These are phyloP conservation scores for Helarctos malayanus DNA, from an alignment of 2,797 vertebrate species.

Conservation along the genomic window DNA sequence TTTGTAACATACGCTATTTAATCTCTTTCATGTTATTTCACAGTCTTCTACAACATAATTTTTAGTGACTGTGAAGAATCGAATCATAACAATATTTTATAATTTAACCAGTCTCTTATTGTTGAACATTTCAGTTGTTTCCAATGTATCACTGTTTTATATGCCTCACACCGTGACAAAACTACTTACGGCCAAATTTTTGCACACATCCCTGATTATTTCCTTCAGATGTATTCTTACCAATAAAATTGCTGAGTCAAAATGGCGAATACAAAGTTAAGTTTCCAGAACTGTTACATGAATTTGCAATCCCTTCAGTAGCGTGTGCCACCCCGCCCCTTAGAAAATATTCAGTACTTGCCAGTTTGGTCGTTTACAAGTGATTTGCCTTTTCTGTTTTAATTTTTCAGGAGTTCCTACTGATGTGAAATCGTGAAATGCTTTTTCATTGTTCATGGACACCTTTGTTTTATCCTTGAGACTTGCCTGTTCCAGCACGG, in stretches of 20 bases:
- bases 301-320: background rate
- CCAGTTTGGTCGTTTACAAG: conserved; percentile 13
- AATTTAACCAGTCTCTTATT: background rate
- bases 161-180: background rate
- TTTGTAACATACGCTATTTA: background rate
- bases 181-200: background rate
- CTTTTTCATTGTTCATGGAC: background rate
- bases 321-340: background rate
- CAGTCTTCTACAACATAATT: background rate
- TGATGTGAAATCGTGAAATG: background rate
- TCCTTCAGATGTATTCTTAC: background rate
- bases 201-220: background rate
- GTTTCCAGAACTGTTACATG: background rate
- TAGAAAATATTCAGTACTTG: background rate
- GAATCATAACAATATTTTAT: background rate
- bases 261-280: background rate
- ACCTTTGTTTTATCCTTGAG: background rate
- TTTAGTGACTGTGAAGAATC: background rate
- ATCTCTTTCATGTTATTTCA: background rate
- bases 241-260: conserved; percentile 14
- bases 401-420: background rate
- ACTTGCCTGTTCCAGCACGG: background rate
- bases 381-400: conserved; percentile 37
- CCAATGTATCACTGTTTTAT: conserved; percentile 27
- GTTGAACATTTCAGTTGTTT: conserved; percentile 19